Conservation (phyloP, 1,140 invertebrate genomes). For the Megalopta genalis region DNA sequence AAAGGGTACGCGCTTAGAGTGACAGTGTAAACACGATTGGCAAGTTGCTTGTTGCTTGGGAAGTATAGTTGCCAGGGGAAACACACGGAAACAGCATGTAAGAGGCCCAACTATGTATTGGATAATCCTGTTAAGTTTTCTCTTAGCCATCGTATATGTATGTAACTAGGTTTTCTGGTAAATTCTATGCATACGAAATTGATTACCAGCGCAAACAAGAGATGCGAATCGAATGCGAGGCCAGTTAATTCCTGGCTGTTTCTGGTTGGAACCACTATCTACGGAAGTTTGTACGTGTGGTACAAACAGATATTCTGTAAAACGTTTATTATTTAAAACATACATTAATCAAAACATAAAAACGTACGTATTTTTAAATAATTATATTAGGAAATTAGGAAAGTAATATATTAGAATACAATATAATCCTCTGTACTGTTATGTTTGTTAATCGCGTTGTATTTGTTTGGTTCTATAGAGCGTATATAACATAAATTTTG, state of each 20-base stretch:
- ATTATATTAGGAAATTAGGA: too few species aligned
- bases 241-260: too few species aligned
- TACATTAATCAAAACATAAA: too few species aligned
- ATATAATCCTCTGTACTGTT: not conserved
- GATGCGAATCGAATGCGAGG: not conserved
- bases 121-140: not conserved
- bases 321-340: not conserved
- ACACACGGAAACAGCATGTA: too few species aligned
- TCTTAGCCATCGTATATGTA: too few species aligned
- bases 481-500: not conserved
- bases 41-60: too few species aligned
- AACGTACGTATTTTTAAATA: too few species aligned
- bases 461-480: not conserved
- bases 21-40: too few species aligned
- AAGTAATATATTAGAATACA: too few species aligned
- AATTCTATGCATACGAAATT: conserved; percentile 29
- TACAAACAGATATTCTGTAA: not conserved
- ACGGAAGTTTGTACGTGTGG: not conserved
- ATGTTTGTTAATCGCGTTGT: not conserved
- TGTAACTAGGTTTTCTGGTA: conserved; percentile 34
- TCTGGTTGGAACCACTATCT: not conserved
- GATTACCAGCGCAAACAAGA: not conserved
- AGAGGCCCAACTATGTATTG: too few species aligned
- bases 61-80: too few species aligned
- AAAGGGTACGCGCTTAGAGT: too few species aligned